Evolutionary conservation across 2,888 invertebrate genomes (phyloP).

Genomic region (Platynereis dumerilii): DNA sequence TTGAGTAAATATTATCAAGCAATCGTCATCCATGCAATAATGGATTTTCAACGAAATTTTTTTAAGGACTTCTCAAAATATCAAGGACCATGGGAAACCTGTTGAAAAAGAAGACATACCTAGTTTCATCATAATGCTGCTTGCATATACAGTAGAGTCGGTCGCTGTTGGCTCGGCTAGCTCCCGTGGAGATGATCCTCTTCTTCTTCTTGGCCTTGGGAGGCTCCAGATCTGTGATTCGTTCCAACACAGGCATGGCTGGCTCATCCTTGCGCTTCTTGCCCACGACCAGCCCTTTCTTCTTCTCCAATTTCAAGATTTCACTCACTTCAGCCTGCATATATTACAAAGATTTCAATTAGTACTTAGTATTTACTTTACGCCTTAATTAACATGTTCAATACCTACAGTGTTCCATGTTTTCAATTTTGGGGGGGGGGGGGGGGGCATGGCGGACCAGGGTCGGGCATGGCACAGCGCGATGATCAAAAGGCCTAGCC

Average conservation of each 20-base stretch:
- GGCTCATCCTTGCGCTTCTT: slow-evolving; percentile 18
- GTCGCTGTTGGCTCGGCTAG: slow-evolving; percentile 36
- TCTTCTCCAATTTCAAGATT: slow-evolving; percentile 41
- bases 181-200: slow-evolving; percentile 30
- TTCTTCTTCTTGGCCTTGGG: slow-evolving; percentile 47
- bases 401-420: no score
- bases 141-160: slow-evolving; percentile 85
- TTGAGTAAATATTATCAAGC: no score
- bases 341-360: slow-evolving; percentile 7
- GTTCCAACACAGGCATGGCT: slow-evolving; percentile 7
- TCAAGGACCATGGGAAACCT: no score
- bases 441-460: no score
- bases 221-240: slow-evolving; percentile 12
- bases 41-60: no score
- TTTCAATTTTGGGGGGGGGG: no score
- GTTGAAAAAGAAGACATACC: no score
- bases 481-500: no score
- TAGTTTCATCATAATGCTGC: slow-evolving; percentile 96
- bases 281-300: slow-evolving; percentile 8
- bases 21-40: no score
- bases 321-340: slow-evolving; percentile 48
- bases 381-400: no score
- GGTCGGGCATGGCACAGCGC: no score
- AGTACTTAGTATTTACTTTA: background rate
- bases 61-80: no score